Base-by-base conservation (phyloP, 2,113 vertebrate species). In the Paedocypris sp. region DNA sequence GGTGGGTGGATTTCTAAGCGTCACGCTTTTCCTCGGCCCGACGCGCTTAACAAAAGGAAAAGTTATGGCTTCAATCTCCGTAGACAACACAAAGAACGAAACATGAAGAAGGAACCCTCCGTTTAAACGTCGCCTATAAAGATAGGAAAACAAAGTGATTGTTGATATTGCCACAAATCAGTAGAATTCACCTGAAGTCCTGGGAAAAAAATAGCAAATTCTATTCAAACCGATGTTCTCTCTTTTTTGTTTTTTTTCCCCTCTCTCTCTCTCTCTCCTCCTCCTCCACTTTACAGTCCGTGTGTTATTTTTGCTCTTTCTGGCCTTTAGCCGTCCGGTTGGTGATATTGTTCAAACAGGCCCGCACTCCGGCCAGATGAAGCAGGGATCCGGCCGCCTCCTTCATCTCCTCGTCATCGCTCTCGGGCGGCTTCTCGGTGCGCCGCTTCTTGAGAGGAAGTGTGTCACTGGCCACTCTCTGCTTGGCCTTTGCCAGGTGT, bases 101-200 rank as follows among this genome's bases (percentile, higher is more conserved):
- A 54, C 36, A 36, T 56, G 59, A 19, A 57, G 39, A 67, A 71
- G 50, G 38, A 70, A 76, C 75, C 76, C 70, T 76, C 65, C 38
- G 49, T 53, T n/a, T 69, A 74, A 66, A 66, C 51, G 69, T 64
- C 58, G 82, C 81, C 79, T 81, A 85, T 68, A 70, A 78, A 79
- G 79, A 80, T 85, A 86, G 83, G 85, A 86, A 88, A 87, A 85
- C 77, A 75, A 91, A 87, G 79, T 86, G 90, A 90, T 90, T 90
- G 89, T 89, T 86, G 91, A 95, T 98, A 97, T 97, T 98, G 95
- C 95, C 95, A 98, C 92, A 94, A 94, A 96, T 94, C 90, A 94
- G 93, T 93, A 92, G 89, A 94, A 93, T 95, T 97, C 91, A 95
- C 95, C 92, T 97, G 95, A 98, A 94, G 91, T 92, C 91, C 92